Evolutionary conservation across 2,888 invertebrate species (phyloP), one percentile per base, ranked within the genome.

Genomic region (Nineta flava): DNA sequence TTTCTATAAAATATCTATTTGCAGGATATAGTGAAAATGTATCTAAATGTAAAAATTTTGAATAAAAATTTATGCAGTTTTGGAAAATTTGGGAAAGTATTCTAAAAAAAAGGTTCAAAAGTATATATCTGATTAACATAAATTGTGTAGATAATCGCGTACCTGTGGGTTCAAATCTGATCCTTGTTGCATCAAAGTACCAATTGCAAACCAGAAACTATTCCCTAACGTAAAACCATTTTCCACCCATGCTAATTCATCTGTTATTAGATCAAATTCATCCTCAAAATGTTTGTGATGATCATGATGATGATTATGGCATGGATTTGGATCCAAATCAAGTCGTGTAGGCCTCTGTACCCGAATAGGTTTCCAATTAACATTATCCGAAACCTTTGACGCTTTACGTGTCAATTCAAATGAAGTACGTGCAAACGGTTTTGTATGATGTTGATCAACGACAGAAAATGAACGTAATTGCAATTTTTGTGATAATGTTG

Each of bases 201-300:
- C 95, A 42, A 94, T 90, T 56, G 90, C 87, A 72, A 95, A 95
- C 94, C 94, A 95, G 70, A 96, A 87, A 57, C 91, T 88, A 71
- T 96, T 88, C 58, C 81, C 79, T 53, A 91, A 68, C 50, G 81
- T 84, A 68, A 91, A 92, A 64, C 86, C 85, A 69, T 90, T 90
- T 67, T 83, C 81, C 50, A 78, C 66, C 59, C 60, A 55, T 58
- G 63, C 53, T 62, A 51, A 51, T 17, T 42, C 48, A 31, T 51
- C 40, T 57, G 63, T 53, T 62, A 51, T 49, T 13, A 26, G 41
- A 31, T 53, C 43, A 15, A 34, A 43, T 47, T 47, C 47, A 47
- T 51, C 51, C 15, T 49, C 51, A 50, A 46, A 48, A 15, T 34
- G 42, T 44, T 42, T 26, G 15, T 46, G 47, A n/a, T 42, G 45